Base-by-base conservation (phyloP, 2,113 vertebrate species). In the Scopus umbretta region DNA sequence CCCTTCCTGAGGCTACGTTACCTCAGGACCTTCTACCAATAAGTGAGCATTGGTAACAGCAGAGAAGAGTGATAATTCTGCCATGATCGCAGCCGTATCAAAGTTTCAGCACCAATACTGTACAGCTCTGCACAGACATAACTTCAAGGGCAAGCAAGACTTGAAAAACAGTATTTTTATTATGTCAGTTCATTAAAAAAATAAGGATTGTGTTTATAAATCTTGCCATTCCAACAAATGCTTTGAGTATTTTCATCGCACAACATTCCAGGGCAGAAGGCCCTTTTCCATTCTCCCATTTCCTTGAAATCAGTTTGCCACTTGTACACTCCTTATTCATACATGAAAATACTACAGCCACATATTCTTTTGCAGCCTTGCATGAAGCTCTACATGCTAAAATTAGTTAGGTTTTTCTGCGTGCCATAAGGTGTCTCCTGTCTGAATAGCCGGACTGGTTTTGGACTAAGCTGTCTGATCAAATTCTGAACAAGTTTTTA, bases 81-180 rank as follows among this genome's bases (percentile, higher is more conserved):
- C 10, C 30, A 32, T 2, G 19, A 74, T 0, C 5, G 0, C 36
- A 79, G 22, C 50, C 10, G 1, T 18, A 42, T 2, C 8, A 9
- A 67, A 50, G n/a, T 6, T 87, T 34, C 42, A 65, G 30, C 34
- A 59, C 38, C 50, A 21, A 6, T 11, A 26, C 2, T 3, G 21
- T 14, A 53, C 50, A 59, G 49, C 23, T 61, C 83, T 32, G 30
- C 49, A 72, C 20, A 42, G 2, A 25, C 6, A 3, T 4, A 80
- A 47, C n/a, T 56, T 59, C 29, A n/a, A 29, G 45, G 6, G 18
- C n/a, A 70, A 81, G 23, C 10, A 87, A 87, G 18, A 52, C 30
- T 62, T 62, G 13, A 19, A 59, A n/a, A 58, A 66, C 40, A 49
- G 8, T 25, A 19, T 20, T 76, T 61, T 56, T n/a, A 84, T 38